phyloP scores from a whole-genome alignment of 1,140 invertebrate species.

The Rhyzopertha dominica region DNA sequence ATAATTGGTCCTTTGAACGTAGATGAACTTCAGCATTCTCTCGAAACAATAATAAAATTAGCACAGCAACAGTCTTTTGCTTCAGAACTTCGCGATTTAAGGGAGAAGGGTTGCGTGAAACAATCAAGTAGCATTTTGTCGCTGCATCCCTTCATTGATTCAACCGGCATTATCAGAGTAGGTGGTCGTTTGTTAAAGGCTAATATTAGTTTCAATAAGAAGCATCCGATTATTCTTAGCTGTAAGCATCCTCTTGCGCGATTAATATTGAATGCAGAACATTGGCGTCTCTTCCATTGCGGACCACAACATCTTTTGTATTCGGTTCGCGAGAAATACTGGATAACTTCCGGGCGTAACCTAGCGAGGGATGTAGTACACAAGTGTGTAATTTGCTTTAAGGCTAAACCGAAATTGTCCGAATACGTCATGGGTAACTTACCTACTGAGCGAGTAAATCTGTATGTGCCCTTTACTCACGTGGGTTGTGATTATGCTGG shows the following conservation, averaged over 20 bases:
- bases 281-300: slow-evolving; percentile 28
- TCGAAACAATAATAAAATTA: too few species aligned
- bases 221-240: slow-evolving; percentile 11
- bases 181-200: slow-evolving; percentile 2
- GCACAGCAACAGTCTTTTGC: too few species aligned
- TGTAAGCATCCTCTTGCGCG: neutral
- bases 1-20: too few species aligned
- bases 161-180: slow-evolving; percentile 7
- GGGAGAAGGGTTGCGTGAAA: too few species aligned
- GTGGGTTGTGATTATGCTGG: slow-evolving; percentile 42
- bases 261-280: slow-evolving; percentile 23
- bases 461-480: slow-evolving; percentile 21
- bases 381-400: slow-evolving; percentile 11
- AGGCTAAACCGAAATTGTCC: neutral
- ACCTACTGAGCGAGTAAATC: slow-evolving; percentile 7
- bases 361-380: slow-evolving; percentile 10
- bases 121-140: neutral
- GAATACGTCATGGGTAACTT: slow-evolving; percentile 19
- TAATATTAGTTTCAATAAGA: neutral
- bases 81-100: too few species aligned
- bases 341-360: slow-evolving; percentile 20
- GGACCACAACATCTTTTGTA: slow-evolving; percentile 16
- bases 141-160: slow-evolving; percentile 7
- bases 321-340: slow-evolving; percentile 10
- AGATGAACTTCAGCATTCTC: too few species aligned